Conservation (phyloP, 1,140 invertebrate genomes). For the Panagrolaimus sp. region DNA sequence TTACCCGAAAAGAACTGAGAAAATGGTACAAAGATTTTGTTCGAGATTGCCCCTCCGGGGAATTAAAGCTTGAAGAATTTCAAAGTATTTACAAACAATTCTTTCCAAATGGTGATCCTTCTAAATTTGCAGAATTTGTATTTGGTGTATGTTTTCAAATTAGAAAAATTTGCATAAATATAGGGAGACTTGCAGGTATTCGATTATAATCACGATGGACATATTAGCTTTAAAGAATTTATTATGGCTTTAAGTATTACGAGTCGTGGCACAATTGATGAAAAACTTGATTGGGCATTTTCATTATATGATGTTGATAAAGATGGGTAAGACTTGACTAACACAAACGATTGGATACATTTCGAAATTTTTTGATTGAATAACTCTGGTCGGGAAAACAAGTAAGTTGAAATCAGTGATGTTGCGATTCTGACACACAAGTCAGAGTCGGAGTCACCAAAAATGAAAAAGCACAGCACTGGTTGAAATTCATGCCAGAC, state of each 20-base stretch:
- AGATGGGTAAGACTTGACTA: slow-evolving; percentile 61
- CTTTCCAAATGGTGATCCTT: slow-evolving; percentile 65
- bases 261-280: slow-evolving; percentile 60
- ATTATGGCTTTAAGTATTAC: slow-evolving; percentile 61
- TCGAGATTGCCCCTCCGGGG: slow-evolving; percentile 63
- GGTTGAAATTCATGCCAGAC: too few relatives aligned
- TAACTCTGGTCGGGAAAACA: slow-evolving; percentile 59
- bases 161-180: slow-evolving; percentile 3
- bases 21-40: slow-evolving; percentile 64
- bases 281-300: slow-evolving; percentile 63
- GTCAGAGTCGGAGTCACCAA: too few relatives aligned
- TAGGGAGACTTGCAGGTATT: slow-evolving; percentile 4
- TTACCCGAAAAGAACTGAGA: slow-evolving; percentile 52
- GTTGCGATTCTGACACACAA: too few relatives aligned
- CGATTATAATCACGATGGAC: slow-evolving; percentile 50
- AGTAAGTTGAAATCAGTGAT: slow-evolving; percentile 15
- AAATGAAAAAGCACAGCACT: too few relatives aligned
- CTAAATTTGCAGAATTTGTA: slow-evolving; percentile 64
- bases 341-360: too few relatives aligned
- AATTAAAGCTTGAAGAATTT: slow-evolving; percentile 62
- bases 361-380: too few relatives aligned
- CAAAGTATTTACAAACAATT: slow-evolving; percentile 63
- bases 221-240: slow-evolving; percentile 61
- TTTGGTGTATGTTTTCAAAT: slow-evolving; percentile 61
- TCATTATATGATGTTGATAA: slow-evolving; percentile 64